phyloP scores from a whole-genome alignment of 2,113 vertebrate genomes.

The Notiomystis cincta region DNA sequence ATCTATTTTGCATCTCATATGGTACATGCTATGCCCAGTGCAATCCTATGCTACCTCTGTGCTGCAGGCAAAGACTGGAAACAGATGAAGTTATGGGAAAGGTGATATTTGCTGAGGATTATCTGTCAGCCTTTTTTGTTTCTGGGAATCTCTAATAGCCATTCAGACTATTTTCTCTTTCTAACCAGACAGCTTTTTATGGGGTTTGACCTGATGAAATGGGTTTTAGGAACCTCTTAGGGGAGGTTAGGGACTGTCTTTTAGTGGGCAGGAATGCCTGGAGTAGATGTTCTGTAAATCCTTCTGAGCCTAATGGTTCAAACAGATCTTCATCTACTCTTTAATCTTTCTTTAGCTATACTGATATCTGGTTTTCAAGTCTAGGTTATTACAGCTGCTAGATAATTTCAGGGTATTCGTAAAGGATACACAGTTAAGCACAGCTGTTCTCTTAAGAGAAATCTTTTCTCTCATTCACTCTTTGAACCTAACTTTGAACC shows the following conservation, averaged over 20 bases:
- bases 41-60: neutral
- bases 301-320: neutral
- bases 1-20: neutral
- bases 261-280: neutral
- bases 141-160: neutral
- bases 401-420: neutral
- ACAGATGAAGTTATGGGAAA: neutral
- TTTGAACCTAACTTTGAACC: slow-evolving; percentile 50
- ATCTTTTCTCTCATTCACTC: slow-evolving; percentile 16
- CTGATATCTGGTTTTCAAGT: neutral
- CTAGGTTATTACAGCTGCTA: neutral
- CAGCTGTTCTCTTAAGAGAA: slow-evolving; percentile 20
- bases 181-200: neutral
- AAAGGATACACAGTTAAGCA: neutral
- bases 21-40: accelerated
- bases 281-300: neutral
- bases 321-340: neutral
- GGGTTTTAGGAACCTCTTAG: neutral
- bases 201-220: neutral
- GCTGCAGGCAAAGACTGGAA: neutral
- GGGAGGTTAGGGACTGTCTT: neutral
- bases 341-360: neutral
- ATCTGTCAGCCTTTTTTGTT: neutral
- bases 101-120: neutral
- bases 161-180: neutral